phyloP scores from a whole-genome alignment of 2,113 vertebrate genomes.

The Alexandromys fortis region DNA sequence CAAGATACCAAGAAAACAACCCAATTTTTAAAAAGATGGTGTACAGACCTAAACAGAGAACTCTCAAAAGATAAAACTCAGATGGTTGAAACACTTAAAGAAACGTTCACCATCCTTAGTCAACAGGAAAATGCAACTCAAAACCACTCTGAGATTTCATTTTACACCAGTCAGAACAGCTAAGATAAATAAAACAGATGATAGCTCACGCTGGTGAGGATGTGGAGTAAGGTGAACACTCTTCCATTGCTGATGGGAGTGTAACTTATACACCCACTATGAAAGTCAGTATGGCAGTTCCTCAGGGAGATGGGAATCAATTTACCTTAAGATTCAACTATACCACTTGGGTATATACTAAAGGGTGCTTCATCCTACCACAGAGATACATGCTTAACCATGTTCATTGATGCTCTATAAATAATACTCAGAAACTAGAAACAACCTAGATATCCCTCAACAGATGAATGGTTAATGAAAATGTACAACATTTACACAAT shows the following conservation, averaged over 20 bases:
- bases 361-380: background rate
- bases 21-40: background rate
- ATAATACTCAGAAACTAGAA: background rate
- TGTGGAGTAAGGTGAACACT: background rate
- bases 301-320: background rate
- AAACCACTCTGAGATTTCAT: background rate
- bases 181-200: background rate
- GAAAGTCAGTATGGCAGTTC: background rate
- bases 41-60: background rate
- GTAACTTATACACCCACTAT: background rate
- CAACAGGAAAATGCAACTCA: background rate
- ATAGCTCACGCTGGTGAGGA: background rate
- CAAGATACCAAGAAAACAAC: background rate
- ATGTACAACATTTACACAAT: background rate
- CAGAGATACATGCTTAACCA: background rate
- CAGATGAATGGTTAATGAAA: background rate
- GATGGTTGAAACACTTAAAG: background rate
- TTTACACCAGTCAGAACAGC: background rate
- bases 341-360: background rate
- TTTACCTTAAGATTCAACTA: too few relatives aligned
- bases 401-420: background rate
- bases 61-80: background rate
- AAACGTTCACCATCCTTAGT: background rate
- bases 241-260: background rate
- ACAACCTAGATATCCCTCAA: background rate